These are phyloP conservation scores for Ceraclea dissimilis DNA, from an alignment of 2,888 invertebrate species.

Conservation along the genomic window DNA sequence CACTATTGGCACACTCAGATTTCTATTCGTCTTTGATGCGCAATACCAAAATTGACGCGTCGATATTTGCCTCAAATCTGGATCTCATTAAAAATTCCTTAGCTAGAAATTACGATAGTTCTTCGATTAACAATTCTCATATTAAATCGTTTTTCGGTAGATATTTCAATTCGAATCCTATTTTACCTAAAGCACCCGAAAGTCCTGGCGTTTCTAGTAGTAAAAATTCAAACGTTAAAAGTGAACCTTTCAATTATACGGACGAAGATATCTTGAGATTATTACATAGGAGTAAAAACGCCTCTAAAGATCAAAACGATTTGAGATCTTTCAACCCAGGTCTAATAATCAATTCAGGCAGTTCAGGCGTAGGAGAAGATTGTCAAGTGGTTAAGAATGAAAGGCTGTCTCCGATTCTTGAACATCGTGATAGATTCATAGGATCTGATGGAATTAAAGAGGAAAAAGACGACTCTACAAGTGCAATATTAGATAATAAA, in stretches of 20 bases:
- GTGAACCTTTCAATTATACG: neutral
- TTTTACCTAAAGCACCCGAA: neutral
- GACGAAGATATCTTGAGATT: neutral
- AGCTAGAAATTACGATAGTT: neutral
- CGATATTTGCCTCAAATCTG: constrained; percentile 2
- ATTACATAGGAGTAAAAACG: neutral
- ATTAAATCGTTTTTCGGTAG: neutral
- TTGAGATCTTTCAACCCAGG: neutral
- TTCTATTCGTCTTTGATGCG: constrained; percentile 1
- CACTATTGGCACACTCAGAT: constrained; percentile 5
- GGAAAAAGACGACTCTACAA: neutral
- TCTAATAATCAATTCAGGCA: neutral
- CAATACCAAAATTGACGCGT: constrained; percentile 3
- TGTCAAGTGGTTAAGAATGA: neutral
- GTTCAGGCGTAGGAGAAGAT: neutral
- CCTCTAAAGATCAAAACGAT: neutral
- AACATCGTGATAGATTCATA: neutral
- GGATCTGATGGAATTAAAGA: neutral
- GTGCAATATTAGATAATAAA: neutral
- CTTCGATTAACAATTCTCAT: constrained; percentile 1
- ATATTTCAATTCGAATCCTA: neutral
- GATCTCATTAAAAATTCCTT: constrained; percentile 4
- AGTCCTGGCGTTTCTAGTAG: neutral
- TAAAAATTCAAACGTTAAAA: neutral
- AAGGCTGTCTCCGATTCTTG: neutral